Conservation (phyloP, 2,888 invertebrate species). For the Nomada goodeniana region DNA sequence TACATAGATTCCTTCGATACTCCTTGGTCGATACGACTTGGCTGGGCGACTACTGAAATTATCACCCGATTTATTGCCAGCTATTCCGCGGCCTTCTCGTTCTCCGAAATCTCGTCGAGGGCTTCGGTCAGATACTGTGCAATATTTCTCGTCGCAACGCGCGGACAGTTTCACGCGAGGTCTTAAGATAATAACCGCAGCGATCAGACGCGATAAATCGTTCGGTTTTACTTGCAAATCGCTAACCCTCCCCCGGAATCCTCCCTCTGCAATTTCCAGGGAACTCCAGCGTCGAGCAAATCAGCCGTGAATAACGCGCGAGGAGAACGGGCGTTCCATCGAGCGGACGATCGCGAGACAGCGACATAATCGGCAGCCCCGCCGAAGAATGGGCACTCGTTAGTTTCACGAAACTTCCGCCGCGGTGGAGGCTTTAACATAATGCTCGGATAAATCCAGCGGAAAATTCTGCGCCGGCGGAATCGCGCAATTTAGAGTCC, state of each 20-base stretch:
- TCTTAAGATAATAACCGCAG: conserved; percentile 39
- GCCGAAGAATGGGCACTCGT: conserved; percentile 55
- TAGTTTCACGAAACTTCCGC: conserved; percentile 55
- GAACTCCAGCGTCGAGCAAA: conserved; percentile 54
- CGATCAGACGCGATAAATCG: conserved; percentile 56
- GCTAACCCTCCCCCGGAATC: conserved; percentile 5
- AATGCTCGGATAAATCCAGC: conserved; percentile 53
- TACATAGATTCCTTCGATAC: no score
- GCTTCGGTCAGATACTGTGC: no score
- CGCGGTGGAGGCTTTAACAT: conserved; percentile 29
- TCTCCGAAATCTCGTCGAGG: no score
- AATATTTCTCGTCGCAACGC: not conserved
- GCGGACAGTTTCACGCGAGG: not conserved
- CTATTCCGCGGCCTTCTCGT: no score
- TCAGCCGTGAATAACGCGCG: conserved; percentile 64
- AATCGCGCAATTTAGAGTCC: conserved; percentile 51
- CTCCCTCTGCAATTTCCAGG: conserved; percentile 45
- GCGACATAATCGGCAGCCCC: conserved; percentile 49
- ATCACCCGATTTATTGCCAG: no score
- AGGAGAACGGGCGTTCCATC: conserved; percentile 48
- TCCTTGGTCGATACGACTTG: no score
- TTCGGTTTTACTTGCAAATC: conserved; percentile 65
- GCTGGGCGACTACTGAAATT: no score
- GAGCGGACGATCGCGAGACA: conserved; percentile 44
- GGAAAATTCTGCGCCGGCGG: conserved; percentile 45